Conservation (phyloP, 2,888 invertebrate species). For the Ommatoiulus sabulosus region DNA sequence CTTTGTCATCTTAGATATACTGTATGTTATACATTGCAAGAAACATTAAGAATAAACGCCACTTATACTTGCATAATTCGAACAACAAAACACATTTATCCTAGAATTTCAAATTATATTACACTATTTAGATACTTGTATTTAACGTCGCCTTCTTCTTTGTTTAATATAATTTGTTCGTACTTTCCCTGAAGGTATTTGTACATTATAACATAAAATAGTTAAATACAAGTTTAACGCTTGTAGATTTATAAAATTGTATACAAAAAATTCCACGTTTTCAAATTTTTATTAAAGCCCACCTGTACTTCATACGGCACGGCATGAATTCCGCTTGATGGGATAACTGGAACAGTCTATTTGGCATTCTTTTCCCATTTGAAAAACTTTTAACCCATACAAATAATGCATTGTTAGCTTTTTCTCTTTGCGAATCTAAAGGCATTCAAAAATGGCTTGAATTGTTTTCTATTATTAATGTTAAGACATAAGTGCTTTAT, state of each 20-base stretch:
- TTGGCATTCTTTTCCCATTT: background rate
- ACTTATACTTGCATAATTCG: no score
- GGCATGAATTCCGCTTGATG: background rate
- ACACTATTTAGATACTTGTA: no score
- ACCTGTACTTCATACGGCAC: background rate
- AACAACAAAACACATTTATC: no score
- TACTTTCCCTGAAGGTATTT: no score
- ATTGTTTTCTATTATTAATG: background rate
- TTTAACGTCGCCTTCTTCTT: no score
- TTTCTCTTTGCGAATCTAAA: background rate
- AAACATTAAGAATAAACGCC: no score
- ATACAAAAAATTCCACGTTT: background rate
- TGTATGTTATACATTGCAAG: no score
- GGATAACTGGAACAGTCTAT: slow-evolving; percentile 2
- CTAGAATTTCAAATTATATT: no score
- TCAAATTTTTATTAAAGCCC: background rate
- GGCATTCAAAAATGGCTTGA: background rate
- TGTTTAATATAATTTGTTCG: no score
- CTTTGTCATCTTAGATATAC: no score
- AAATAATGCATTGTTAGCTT: slow-evolving; percentile 9
- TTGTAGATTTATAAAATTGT: background rate
- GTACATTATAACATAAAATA: no score
- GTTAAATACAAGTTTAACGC: background rate
- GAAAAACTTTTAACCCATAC: background rate
- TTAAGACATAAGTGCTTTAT: background rate